Evolutionary conservation across 2,888 invertebrate species (phyloP).

Genomic region (Anoplius nigerrimus): DNA sequence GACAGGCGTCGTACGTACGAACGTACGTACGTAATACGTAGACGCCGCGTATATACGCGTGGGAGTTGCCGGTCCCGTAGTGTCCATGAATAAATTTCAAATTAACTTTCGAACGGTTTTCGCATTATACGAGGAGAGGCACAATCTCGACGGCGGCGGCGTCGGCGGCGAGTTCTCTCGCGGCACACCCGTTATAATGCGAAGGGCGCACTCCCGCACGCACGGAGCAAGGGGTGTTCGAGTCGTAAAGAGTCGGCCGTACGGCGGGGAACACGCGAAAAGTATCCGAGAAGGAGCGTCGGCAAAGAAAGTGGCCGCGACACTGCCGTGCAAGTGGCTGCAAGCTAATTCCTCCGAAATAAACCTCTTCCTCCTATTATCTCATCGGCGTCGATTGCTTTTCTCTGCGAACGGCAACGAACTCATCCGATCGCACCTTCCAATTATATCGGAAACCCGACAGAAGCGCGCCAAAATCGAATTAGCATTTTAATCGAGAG

Average conservation of each 20-base stretch:
- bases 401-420: too few relatives aligned
- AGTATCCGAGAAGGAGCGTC: neutral
- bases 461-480: too few relatives aligned
- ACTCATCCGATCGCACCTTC: too few relatives aligned
- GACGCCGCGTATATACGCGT: slow-evolving; percentile 15
- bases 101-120: slow-evolving; percentile 68
- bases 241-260: neutral
- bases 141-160: slow-evolving; percentile 50
- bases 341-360: too few relatives aligned
- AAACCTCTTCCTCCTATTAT: too few relatives aligned
- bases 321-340: too few relatives aligned
- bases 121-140: slow-evolving; percentile 54
- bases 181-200: slow-evolving; percentile 41
- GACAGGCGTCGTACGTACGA: neutral
- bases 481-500: too few relatives aligned
- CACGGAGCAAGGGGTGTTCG: neutral
- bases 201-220: slow-evolving; percentile 20
- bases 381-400: too few relatives aligned
- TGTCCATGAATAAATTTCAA: slow-evolving; percentile 72
- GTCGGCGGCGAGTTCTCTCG: slow-evolving; percentile 24
- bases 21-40: slow-evolving; percentile 25
- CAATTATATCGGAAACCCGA: too few relatives aligned
- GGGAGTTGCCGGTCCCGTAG: slow-evolving; percentile 39
- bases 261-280: neutral
- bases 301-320: neutral